Conservation (phyloP, 2,888 invertebrate genomes). For the Alloplasta piceator region DNA sequence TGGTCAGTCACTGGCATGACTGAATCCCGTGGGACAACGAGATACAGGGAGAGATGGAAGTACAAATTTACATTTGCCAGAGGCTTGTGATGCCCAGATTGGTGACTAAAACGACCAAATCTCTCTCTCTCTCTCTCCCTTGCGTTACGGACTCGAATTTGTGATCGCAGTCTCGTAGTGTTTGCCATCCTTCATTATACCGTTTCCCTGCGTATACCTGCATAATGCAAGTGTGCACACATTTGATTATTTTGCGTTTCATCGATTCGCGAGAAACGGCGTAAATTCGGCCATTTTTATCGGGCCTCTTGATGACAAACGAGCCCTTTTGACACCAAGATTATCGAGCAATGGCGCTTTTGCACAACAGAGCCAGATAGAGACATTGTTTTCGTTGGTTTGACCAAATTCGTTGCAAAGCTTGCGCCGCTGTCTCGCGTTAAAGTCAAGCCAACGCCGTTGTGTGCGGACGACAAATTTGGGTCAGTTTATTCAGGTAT, state of each 20-base stretch:
- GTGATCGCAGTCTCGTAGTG: slow-evolving; percentile 7
- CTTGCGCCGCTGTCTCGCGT: background rate
- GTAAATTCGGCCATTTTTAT: no score
- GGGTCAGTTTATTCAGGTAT: slow-evolving; percentile 51
- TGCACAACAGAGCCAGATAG: background rate
- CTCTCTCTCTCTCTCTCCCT: slow-evolving; percentile 10
- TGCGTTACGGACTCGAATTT: slow-evolving; percentile 31
- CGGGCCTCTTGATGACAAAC: no score
- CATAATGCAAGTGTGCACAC: background rate
- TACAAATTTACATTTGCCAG: slow-evolving; percentile 67
- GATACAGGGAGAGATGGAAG: slow-evolving; percentile 55
- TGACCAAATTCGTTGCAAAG: slow-evolving; percentile 11
- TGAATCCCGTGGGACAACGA: slow-evolving; percentile 38
- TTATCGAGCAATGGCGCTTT: no score
- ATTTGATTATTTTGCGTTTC: no score
- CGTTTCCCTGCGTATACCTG: background rate
- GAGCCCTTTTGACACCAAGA: no score
- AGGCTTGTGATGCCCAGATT: slow-evolving; percentile 31
- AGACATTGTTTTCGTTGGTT: slow-evolving; percentile 38
- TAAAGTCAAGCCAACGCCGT: slow-evolving; percentile 1
- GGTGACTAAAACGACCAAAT: slow-evolving; percentile 31
- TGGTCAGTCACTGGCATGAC: slow-evolving; percentile 2
- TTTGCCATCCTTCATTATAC: slow-evolving; percentile 3
- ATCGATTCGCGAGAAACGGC: no score
- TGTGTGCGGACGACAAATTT: slow-evolving; percentile 37